Conservation (phyloP, 1,140 invertebrate genomes). For the Lysiphlebus fabarum region DNA sequence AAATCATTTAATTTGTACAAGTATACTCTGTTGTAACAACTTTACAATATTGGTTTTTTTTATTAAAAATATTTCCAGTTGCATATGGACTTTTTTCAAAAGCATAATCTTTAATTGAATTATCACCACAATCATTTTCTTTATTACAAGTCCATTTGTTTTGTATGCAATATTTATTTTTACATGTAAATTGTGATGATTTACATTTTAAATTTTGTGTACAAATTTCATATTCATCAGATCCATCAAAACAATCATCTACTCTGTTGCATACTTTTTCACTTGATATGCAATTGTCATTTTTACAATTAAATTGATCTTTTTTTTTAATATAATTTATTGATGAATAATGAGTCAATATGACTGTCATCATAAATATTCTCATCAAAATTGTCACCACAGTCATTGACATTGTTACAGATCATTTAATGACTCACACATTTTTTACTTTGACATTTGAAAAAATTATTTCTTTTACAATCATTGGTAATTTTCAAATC, state of each 20-base stretch:
- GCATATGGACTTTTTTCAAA: slow-evolving; percentile 2
- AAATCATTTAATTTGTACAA: slow-evolving; percentile 82
- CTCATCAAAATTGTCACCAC: slow-evolving; percentile 57
- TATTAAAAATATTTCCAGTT: no score
- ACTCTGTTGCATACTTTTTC: slow-evolving; percentile 75
- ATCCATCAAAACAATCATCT: slow-evolving; percentile 69
- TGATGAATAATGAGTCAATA: background rate
- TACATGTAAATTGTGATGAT: slow-evolving; percentile 46
- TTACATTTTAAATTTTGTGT: slow-evolving; percentile 28
- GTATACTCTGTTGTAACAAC: slow-evolving; percentile 69
- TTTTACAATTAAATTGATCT: slow-evolving; percentile 53
- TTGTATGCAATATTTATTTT: slow-evolving; percentile 64
- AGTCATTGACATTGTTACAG: slow-evolving; percentile 56
- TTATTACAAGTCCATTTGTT: slow-evolving; percentile 67
- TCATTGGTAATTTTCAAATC: no score
- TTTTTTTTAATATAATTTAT: slow-evolving; percentile 13
- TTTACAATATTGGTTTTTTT: slow-evolving; percentile 16
- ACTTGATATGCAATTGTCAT: slow-evolving; percentile 69
- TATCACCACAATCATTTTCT: slow-evolving; percentile 72
- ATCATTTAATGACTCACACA: slow-evolving; percentile 47
- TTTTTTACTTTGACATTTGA: slow-evolving; percentile 47
- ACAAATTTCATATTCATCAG: slow-evolving; percentile 66
- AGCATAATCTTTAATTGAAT: slow-evolving; percentile 63
- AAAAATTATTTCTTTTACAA: slow-evolving; percentile 18
- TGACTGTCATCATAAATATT: slow-evolving; percentile 10